Base-by-base conservation (phyloP, 2,797 vertebrate genomes). In the Helostoma temminkii region DNA sequence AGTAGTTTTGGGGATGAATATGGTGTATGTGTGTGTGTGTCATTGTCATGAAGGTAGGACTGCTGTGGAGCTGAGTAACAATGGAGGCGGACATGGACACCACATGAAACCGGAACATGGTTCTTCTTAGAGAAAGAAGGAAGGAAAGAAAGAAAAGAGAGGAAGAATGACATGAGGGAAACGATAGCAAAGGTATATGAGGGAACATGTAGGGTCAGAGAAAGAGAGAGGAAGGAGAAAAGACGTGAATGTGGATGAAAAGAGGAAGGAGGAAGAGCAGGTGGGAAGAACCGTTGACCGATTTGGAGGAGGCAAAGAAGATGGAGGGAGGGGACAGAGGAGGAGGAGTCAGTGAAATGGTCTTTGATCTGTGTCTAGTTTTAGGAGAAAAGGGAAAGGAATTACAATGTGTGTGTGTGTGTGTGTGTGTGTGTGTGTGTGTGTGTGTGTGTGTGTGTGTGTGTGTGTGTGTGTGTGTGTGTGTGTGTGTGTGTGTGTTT, bases 101-200 rank as follows among this genome's bases (percentile, higher is more conserved):
- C 68, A 82, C 79, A 74, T 76, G 82, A 85, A 91, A 91, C 89
- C 84, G 88, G 91, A 93, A 93, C 88, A 85, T 41, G 10, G 66
- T 49, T 73, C 71, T 45, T 76, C n/a, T 52, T 21, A 63, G 50
- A 55, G 41, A 69, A 30, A 69, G 37, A 66, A 61, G 3, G 45
- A 61, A 49, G 21, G 28, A 16, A 70, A 61, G 28, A 57, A 47
- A 15, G 10, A 22, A 66, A 32, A 11, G 43, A 16, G 36, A 37
- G 15, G 36, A 11, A 5, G 16, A 37, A 12, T 37, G 3, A 42
- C 2, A 45, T 2, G 28, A 45, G 54, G 19, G 19, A 34, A 26
- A 18, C n/a, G 14, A 39, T 22, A 28, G 25, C 9, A 46, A 42
- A 22, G 6, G 54, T n/a, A 9, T 9, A 60, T 8, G 34, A 59